A percentile compares a stretch with the other conserved stretches of the same genome.
Evolutionary conservation across 64 coral and sea anemone species (phyloP).

Genomic region (Catalaphyllia jardinei): DNA sequence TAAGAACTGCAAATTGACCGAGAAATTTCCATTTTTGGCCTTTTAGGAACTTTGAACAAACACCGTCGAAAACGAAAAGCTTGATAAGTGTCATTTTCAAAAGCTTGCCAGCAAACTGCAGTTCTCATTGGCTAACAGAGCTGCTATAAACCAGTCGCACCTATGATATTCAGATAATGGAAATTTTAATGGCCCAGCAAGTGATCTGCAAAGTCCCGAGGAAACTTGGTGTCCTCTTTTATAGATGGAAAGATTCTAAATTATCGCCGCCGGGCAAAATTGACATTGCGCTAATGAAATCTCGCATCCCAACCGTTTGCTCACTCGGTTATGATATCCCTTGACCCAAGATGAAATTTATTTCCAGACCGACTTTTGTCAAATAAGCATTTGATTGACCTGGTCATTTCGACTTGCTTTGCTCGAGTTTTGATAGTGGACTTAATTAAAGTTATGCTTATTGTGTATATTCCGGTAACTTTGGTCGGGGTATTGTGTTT

Average conservation of each 20-base stretch:
- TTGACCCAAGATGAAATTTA: no score
- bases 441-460: no score
- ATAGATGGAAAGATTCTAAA: not conserved
- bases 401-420: no score
- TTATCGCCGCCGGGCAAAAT: not conserved
- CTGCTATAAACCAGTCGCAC: not conserved
- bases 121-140: not conserved
- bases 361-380: no score
- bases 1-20: not conserved
- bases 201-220: not conserved
- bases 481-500: no score
- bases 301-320: not conserved
- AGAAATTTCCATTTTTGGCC: slow-evolving; percentile 1
- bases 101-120: not conserved
- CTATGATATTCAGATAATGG: not conserved
- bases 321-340: no score
- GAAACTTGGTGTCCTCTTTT: not conserved
- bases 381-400: no score
- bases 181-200: not conserved
- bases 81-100: not conserved
- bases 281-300: not conserved
- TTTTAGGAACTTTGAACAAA: not conserved
- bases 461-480: no score
- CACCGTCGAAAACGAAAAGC: not conserved
- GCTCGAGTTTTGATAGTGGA: no score